These are phyloP conservation scores for Aptenodytes forsteri DNA, from an alignment of 2,113 vertebrate species.

Conservation along the genomic window DNA sequence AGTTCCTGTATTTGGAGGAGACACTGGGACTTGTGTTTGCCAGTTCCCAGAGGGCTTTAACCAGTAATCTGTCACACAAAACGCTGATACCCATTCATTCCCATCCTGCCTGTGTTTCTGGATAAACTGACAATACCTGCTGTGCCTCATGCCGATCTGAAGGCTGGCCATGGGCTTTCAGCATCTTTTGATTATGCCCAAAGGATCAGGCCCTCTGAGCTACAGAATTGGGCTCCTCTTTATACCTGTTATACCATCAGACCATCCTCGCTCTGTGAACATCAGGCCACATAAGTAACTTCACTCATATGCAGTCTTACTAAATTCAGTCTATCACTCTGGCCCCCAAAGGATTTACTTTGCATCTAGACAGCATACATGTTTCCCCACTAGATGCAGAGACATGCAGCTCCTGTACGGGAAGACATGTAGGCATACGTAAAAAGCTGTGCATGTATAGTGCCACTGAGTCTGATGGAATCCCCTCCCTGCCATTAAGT, in stretches of 20 bases:
- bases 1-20: neutral
- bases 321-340: neutral
- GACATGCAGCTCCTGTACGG: neutral
- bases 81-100: neutral
- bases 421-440: neutral
- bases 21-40: neutral
- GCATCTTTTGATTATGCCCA: neutral
- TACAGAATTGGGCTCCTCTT: neutral
- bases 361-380: neutral
- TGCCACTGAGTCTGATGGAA: neutral
- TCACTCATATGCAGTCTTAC: neutral
- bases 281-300: neutral
- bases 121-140: neutral
- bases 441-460: neutral
- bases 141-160: rapidly evolving
- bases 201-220: neutral
- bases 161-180: neutral
- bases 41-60: neutral
- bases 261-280: neutral
- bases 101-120: neutral
- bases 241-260: neutral
- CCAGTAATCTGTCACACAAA: neutral
- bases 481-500: neutral
- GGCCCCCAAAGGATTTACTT: neutral
- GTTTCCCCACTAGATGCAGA: neutral